Base-by-base conservation (phyloP, 2,888 invertebrate species). In the Scrobipalpa costella region DNA sequence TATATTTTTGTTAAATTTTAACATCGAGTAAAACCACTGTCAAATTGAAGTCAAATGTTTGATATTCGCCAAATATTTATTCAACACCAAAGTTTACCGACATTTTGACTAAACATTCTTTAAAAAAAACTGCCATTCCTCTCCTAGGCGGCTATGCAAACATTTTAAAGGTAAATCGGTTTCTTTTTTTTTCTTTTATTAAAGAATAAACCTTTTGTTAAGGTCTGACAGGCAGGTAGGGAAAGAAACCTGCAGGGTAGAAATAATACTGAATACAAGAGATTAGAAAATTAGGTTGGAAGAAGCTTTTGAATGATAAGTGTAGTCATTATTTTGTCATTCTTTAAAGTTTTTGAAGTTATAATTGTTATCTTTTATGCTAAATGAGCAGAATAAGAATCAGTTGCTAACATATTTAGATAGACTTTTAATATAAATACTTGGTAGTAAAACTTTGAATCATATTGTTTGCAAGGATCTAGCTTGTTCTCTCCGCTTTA, bases 101-200 rank as follows among this genome's bases (percentile, higher is more conserved):
- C 44, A 44, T 44, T 44, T 44, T 13, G 5, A 15, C 34, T 34
- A 55, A 55, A 27, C 15, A 34, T 15, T 55, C 27, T 33, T 7
- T 9, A 34, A 33, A 55, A 15, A 55, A 27, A 33, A n/a, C 55
- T 15, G 55, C 55, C 55, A 33, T 17, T 52, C 27, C 27, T 27
- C 21, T 52, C 50, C 19, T 13, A 21, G 27, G 34, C 33, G 52
- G n/a, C 55, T 55, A 27, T 3, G 34, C 55, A 55, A 55, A 55
- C 27, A 55, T 34, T 55, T 55, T 55, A 34, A 55, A 55, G 34
- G 34, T 55, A 52, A 27, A 52, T 33, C 11, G 21, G 5, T 27
- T 6, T 34, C 15, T 2, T 55, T 27, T 19, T 52, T 19, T n/a
- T 55, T 15, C n/a, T n/a, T 27, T 27, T 27, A 27, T 2, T 3